Evolutionary conservation across 2,113 vertebrate species (phyloP).

Genomic region (Halichoerus grypus): DNA sequence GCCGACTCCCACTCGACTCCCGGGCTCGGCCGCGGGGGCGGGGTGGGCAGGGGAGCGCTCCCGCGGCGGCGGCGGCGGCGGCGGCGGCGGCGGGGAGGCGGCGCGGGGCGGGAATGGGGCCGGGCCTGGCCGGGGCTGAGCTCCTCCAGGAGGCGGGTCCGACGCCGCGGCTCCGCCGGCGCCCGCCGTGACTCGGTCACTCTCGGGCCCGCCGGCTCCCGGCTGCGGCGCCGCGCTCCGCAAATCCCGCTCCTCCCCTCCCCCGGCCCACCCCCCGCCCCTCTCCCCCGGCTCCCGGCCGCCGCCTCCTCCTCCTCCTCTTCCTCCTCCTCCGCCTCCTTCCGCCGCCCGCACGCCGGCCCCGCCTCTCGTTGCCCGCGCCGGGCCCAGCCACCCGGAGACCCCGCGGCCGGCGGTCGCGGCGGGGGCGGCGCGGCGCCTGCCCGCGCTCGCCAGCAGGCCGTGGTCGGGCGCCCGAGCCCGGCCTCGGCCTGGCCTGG

Average conservation of each 20-base stretch:
- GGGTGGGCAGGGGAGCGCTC: slow-evolving; percentile 79
- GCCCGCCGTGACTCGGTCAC: slow-evolving; percentile 81
- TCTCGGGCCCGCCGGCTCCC: slow-evolving; percentile 80
- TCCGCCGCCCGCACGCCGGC: slow-evolving; percentile 75
- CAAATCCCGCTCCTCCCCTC: slow-evolving; percentile 72
- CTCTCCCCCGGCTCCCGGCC: slow-evolving; percentile 66
- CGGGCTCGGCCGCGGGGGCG: slow-evolving; percentile 80
- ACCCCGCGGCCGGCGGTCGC: slow-evolving; percentile 29
- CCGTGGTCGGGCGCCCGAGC: neutral
- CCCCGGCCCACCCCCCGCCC: slow-evolving; percentile 72
- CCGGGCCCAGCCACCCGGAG: slow-evolving; percentile 58
- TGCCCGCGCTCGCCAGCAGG: neutral
- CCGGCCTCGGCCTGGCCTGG: neutral
- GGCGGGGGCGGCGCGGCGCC: neutral
- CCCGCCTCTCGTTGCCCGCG: slow-evolving; percentile 76
- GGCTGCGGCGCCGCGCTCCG: slow-evolving; percentile 79
- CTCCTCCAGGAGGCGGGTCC: slow-evolving; percentile 82
- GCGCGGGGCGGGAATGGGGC: slow-evolving; percentile 78
- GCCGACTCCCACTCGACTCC: slow-evolving; percentile 81
- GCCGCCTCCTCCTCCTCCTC: slow-evolving; percentile 68
- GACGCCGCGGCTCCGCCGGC: slow-evolving; percentile 78
- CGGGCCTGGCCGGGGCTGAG: slow-evolving; percentile 80
- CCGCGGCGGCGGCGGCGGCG: slow-evolving; percentile 74
- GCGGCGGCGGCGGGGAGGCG: slow-evolving; percentile 74
- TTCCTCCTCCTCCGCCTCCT: slow-evolving; percentile 74